Conservation (phyloP, 2,888 invertebrate genomes). For the Spicauda simplicius region DNA sequence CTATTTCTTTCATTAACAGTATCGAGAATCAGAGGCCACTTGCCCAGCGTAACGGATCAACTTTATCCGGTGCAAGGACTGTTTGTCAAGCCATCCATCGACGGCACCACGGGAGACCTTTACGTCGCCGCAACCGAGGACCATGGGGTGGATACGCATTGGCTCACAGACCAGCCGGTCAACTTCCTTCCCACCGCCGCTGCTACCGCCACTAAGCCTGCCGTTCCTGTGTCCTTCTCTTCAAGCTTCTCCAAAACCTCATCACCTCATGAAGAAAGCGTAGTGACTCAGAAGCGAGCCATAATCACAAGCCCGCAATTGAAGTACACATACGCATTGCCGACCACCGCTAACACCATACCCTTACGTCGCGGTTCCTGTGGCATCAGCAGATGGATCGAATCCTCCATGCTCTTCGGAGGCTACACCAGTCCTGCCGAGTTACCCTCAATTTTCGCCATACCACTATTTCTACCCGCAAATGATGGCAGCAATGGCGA, state of each 20-base stretch:
- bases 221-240: conserved; percentile 48
- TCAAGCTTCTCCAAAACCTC: conserved; percentile 46
- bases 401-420: conserved; percentile 50
- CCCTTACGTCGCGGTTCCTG: conserved; percentile 55
- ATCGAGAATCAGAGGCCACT: conserved; percentile 48
- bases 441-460: conserved; percentile 59
- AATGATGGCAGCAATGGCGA: conserved; percentile 68
- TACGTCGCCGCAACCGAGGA: conserved; percentile 79
- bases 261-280: conserved; percentile 56
- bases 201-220: conserved; percentile 50
- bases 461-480: conserved; percentile 71
- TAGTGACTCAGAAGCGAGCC: conserved; percentile 61
- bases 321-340: conserved; percentile 65
- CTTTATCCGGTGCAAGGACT: conserved; percentile 75
- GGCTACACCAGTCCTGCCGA: conserved; percentile 42
- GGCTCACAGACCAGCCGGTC: conserved; percentile 72
- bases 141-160: conserved; percentile 66
- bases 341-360: conserved; percentile 53
- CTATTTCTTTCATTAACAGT: conserved; percentile 41
- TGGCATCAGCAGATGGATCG: conserved; percentile 49
- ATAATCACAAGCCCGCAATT: conserved; percentile 56
- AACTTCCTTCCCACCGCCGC: conserved; percentile 61
- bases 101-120: conserved; percentile 74
- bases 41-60: conserved; percentile 54
- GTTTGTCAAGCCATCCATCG: conserved; percentile 71